phyloP scores from a whole-genome alignment of 2,113 vertebrate species.

The Neolamprologus fasciatus region DNA sequence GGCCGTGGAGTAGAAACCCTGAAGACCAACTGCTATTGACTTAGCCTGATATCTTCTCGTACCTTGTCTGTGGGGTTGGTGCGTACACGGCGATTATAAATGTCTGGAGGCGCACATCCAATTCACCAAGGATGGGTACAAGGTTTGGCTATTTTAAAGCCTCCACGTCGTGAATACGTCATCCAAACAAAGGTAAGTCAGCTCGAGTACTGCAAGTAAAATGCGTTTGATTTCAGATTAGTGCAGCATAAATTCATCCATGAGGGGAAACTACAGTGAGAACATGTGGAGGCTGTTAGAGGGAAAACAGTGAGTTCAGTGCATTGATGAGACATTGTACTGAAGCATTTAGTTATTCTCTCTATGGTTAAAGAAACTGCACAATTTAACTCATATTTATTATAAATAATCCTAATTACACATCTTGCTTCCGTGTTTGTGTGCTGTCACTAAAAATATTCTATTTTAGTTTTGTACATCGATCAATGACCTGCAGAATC shows the following conservation, averaged over 20 bases:
- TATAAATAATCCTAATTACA: neutral
- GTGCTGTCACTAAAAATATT: neutral
- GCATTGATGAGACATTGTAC: fast-evolving
- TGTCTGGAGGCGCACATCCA: fast-evolving
- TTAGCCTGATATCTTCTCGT: too few relatives aligned
- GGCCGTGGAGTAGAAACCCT: too few relatives aligned
- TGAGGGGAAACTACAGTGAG: neutral
- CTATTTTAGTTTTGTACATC: fast-evolving
- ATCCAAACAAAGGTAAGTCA: neutral
- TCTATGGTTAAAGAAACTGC: neutral
- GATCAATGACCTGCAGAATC: neutral
- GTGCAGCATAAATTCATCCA: fast-evolving
- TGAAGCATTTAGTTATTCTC: neutral
- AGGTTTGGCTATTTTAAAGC: neutral
- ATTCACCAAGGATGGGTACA: too few relatives aligned
- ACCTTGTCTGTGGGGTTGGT: too few relatives aligned
- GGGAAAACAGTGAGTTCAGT: neutral
- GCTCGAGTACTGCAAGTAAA: fast-evolving
- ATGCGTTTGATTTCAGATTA: neutral
- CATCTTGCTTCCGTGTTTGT: neutral
- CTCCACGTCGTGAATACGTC: fast-evolving
- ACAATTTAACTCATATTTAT: fast-evolving
- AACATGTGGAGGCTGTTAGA: neutral
- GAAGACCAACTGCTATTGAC: too few relatives aligned
- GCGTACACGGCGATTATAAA: too few relatives aligned